phyloP scores from a whole-genome alignment of 2,888 invertebrate species.

The Dugesia japonica region DNA sequence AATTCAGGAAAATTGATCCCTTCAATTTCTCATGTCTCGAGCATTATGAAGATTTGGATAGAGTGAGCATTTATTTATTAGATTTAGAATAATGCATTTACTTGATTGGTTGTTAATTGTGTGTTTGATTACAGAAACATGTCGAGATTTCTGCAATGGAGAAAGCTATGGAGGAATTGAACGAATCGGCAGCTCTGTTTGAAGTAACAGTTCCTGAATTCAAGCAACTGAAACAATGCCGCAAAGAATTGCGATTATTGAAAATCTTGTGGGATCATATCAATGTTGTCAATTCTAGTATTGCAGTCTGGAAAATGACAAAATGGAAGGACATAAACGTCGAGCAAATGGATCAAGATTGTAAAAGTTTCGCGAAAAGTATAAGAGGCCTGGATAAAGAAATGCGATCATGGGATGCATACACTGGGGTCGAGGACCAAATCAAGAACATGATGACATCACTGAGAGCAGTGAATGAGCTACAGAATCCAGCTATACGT shows the following conservation, averaged over 20 bases:
- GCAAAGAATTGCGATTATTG: constrained; percentile 63
- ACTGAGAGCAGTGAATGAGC: constrained; percentile 74
- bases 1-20: constrained; percentile 56
- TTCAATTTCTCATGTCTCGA: constrained; percentile 45
- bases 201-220: constrained; percentile 87
- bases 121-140: constrained; percentile 56
- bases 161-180: constrained; percentile 67
- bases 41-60: constrained; percentile 45
- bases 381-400: constrained; percentile 66
- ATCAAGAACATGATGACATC: constrained; percentile 92
- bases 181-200: constrained; percentile 75
- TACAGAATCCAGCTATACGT: constrained; percentile 84
- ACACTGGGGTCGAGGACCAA: constrained; percentile 67
- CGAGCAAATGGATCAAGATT: constrained; percentile 94
- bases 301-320: constrained; percentile 89
- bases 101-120: not conserved
- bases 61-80: constrained; percentile 38
- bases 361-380: constrained; percentile 80
- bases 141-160: constrained; percentile 65
- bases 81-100: not conserved
- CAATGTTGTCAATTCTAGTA: constrained; percentile 69
- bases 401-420: constrained; percentile 84
- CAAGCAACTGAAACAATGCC: constrained; percentile 72
- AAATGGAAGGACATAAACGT: constrained; percentile 91
- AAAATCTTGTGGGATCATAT: constrained; percentile 89